Percentiles rank a stretch among this genome's conserved stretches.
Conservation (phyloP, 2,113 vertebrate genomes). For the Tetrao urogallus region DNA sequence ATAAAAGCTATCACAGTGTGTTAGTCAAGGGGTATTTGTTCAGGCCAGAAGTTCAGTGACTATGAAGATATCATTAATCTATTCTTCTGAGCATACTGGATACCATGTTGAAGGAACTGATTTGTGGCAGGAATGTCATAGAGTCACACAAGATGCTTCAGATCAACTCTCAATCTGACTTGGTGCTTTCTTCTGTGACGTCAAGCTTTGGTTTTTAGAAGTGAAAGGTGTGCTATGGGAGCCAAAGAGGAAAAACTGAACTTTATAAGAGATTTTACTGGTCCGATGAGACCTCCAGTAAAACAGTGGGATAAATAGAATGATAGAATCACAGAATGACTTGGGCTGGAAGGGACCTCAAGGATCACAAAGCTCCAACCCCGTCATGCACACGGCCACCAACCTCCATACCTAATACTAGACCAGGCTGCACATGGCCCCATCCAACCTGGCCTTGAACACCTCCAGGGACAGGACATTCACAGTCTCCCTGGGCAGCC, state of each 20-base stretch:
- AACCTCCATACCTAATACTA: no score
- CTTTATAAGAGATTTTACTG: neutral
- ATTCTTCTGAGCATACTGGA: neutral
- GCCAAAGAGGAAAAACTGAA: neutral
- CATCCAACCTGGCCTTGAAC: no score
- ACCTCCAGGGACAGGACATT: no score
- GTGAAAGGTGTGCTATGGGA: neutral
- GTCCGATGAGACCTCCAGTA: neutral
- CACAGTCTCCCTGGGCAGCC: no score
- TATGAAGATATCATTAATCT: neutral
- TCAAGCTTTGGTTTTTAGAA: neutral
- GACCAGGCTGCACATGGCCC: no score
- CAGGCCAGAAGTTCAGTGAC: neutral
- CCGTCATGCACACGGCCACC: no score
- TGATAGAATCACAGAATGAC: no score
- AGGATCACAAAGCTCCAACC: no score
- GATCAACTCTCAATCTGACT: neutral
- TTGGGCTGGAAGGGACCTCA: no score
- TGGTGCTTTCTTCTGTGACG: accelerated
- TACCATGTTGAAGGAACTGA: neutral
- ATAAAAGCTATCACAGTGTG: neutral
- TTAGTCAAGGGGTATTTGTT: neutral
- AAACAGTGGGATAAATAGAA: neutral
- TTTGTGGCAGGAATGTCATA: neutral
- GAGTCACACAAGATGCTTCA: neutral